Evolutionary conservation across 2,888 invertebrate genomes (phyloP).

Genomic region (Lingula anatina): DNA sequence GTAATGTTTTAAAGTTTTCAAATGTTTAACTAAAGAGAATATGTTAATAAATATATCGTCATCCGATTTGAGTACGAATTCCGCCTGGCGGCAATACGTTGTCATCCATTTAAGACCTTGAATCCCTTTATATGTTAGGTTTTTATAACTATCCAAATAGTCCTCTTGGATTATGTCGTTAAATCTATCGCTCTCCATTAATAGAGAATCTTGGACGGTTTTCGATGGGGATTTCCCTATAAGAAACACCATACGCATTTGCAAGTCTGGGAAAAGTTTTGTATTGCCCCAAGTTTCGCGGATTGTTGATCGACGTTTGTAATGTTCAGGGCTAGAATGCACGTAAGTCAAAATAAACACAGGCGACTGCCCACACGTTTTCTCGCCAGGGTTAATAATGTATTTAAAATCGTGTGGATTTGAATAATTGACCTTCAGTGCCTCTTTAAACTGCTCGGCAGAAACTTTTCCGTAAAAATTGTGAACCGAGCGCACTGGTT

Average conservation of each 20-base stretch:
- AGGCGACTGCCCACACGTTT: constrained; percentile 20
- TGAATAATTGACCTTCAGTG: background rate
- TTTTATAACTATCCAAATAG: constrained; percentile 29
- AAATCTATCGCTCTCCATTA: constrained; percentile 12
- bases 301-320: constrained; percentile 20
- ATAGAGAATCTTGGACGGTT: background rate
- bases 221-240: constrained; percentile 16
- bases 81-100: constrained; percentile 23
- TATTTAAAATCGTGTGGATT: background rate
- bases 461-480: no score
- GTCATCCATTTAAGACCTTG: constrained; percentile 28
- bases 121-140: constrained; percentile 37
- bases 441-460: no score
- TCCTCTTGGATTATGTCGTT: constrained; percentile 35
- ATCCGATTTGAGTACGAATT: constrained; percentile 29
- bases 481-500: no score
- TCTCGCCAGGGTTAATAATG: constrained; percentile 21
- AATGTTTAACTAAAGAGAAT: constrained; percentile 19
- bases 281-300: constrained; percentile 33
- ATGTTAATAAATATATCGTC: constrained; percentile 38
- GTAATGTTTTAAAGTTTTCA: constrained; percentile 1
- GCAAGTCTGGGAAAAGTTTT: constrained; percentile 16
- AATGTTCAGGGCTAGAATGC: constrained; percentile 25
- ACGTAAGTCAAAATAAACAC: constrained; percentile 25
- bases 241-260: constrained; percentile 25